These are phyloP conservation scores for Eleginops maclovinus DNA, from an alignment of 2,113 vertebrate species.

Conservation along the genomic window DNA sequence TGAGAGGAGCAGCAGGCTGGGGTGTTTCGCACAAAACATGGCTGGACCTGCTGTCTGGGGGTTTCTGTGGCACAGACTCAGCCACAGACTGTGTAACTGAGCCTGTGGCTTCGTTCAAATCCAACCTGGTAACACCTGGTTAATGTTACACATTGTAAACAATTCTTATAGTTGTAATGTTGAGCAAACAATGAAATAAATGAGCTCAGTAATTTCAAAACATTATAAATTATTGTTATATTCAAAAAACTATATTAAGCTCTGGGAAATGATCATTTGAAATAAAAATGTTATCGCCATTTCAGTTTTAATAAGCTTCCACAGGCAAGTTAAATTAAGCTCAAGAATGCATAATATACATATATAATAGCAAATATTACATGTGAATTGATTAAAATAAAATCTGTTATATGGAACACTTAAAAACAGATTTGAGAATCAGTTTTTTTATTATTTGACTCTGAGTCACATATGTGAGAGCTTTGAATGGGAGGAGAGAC, in stretches of 20 bases:
- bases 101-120: no score
- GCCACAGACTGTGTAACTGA: no score
- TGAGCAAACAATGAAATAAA: no score
- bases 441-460: not conserved
- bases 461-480: not conserved
- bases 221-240: not conserved
- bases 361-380: not conserved
- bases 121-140: no score
- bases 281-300: not conserved
- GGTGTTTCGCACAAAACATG: constrained; percentile 50
- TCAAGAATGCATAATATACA: not conserved
- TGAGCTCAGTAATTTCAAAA: no score
- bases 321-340: not conserved
- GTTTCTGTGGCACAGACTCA: no score
- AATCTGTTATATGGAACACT: not conserved
- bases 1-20: constrained; percentile 44
- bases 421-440: not conserved
- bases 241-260: not conserved
- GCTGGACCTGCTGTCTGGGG: constrained; percentile 32
- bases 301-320: not conserved
- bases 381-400: not conserved
- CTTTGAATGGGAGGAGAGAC: not conserved
- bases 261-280: not conserved
- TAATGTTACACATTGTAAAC: no score
- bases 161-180: no score